Evolutionary conservation across 2,888 invertebrate genomes (phyloP), one percentile per base, ranked within the genome.

Genomic region (Tryphoninae sp.): DNA sequence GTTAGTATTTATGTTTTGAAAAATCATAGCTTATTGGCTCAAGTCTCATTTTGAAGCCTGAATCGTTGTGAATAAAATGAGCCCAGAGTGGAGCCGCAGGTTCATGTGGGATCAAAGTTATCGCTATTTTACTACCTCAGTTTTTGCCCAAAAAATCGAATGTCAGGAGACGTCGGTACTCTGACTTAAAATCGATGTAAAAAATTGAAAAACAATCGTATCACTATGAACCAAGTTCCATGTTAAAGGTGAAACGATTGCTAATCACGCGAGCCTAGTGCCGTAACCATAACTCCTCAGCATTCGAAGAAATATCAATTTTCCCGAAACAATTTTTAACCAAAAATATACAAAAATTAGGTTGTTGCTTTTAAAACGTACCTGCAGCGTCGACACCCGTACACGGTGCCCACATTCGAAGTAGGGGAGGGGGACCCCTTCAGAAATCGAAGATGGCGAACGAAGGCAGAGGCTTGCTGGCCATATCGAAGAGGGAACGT

Each of bases 401-500:
- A 71, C 81, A 78, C 59, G 62, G 78, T 72, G 62, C 61, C 53
- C 16, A 11, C 26, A 19, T n/a, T 59, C 73, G 67, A 42, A 13
- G 22, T 68, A 65, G 64, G 53, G 77, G 79, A 33, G 67, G 55
- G 68, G 73, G 65, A 62, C 74, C 9, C 11, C 45, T 65, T 33
- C 40, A 73, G 76, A 78, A 82, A 82, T 69, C 80, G 67, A 84
- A 80, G 79, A 79, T 59, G 71, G 80, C 71, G 85, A 73, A 64
- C 49, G 40, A 45, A 59, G 78, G 76, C 81, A 75, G 55, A n/a
- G 51, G 51, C 11, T n/a, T 3, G 23, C 7, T 7, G 23, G 13
- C 22, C 2, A 65, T 26, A 65, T 19, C n/a, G 45, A 65, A 45
- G 33, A 26, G 67, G 59, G 59, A 7, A 45, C 42, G 42, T 4